Percentiles rank a stretch among this genome's conserved stretches.
phyloP scores from a whole-genome alignment of 2,797 vertebrate species.

The Parotocinclus haroldoi region DNA sequence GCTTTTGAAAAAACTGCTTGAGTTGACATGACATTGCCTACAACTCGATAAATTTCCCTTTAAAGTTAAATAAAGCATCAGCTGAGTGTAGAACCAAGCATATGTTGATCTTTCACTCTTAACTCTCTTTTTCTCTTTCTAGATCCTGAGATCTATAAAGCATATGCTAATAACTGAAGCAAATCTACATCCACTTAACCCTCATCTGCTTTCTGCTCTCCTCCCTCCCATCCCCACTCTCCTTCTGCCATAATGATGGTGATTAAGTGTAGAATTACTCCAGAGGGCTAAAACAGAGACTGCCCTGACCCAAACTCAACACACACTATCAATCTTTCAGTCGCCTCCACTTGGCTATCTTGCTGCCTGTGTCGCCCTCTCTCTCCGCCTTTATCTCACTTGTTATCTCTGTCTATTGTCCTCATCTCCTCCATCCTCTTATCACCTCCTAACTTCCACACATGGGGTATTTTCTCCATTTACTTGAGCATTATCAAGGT shows the following conservation, averaged over 20 bases:
- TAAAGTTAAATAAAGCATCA: too few relatives aligned
- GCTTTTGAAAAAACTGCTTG: too few relatives aligned
- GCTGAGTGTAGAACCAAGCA: too few relatives aligned
- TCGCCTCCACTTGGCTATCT: constrained; percentile 41
- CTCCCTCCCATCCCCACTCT: constrained; percentile 15
- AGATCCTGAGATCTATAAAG: constrained; percentile 22
- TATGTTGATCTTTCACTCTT: constrained; percentile 53
- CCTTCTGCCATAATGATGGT: constrained; percentile 52
- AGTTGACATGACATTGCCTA: too few relatives aligned
- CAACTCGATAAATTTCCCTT: too few relatives aligned
- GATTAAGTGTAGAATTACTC: constrained; percentile 58
- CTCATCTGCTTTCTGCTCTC: constrained; percentile 41
- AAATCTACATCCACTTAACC: constrained; percentile 47
- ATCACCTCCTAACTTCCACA: constrained; percentile 7
- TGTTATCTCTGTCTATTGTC: constrained; percentile 28
- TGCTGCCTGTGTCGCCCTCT: constrained; percentile 38
- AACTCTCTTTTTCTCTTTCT: constrained; percentile 45
- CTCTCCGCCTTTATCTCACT: constrained; percentile 39
- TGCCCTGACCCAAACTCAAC: constrained; percentile 56
- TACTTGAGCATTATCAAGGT: too few relatives aligned
- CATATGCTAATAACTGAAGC: constrained; percentile 51
- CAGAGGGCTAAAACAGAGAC: constrained; percentile 47
- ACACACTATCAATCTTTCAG: constrained; percentile 54
- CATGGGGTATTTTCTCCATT: neutral
- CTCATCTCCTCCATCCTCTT: constrained; percentile 27